These are phyloP conservation scores for Coilia nasus DNA, from an alignment of 2,797 vertebrate genomes.

Conservation along the genomic window DNA sequence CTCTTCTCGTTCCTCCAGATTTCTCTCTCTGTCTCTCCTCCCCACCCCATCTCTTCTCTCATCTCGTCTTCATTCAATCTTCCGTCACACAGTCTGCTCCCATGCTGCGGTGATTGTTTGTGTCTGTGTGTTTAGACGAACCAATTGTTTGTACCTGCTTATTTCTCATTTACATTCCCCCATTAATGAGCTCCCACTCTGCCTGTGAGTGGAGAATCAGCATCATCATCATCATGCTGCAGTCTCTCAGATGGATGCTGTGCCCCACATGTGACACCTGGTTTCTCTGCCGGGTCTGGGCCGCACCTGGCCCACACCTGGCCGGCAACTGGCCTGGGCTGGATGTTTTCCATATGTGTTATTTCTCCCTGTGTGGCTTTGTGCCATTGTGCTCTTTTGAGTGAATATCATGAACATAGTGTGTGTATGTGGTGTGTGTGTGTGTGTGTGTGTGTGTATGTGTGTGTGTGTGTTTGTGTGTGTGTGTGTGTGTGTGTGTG, in stretches of 20 bases:
- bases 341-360: background rate
- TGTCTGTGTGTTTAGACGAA: background rate
- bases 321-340: too few relatives aligned
- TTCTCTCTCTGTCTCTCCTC: background rate
- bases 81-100: background rate
- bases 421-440: background rate
- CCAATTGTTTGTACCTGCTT: background rate
- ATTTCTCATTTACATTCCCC: background rate
- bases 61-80: background rate
- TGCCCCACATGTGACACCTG: background rate
- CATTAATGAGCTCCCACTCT: background rate
- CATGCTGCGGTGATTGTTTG: background rate
- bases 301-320: background rate
- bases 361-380: background rate
- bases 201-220: background rate
- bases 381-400: background rate
- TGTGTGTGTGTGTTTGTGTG: background rate
- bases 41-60: background rate
- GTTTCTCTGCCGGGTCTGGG: background rate
- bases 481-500: background rate
- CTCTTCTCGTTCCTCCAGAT: background rate
- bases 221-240: background rate
- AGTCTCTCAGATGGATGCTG: background rate
- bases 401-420: background rate
- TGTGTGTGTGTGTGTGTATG: conserved; percentile 9